Conservation (phyloP, 2,888 invertebrate species). For the Bibio marci region DNA sequence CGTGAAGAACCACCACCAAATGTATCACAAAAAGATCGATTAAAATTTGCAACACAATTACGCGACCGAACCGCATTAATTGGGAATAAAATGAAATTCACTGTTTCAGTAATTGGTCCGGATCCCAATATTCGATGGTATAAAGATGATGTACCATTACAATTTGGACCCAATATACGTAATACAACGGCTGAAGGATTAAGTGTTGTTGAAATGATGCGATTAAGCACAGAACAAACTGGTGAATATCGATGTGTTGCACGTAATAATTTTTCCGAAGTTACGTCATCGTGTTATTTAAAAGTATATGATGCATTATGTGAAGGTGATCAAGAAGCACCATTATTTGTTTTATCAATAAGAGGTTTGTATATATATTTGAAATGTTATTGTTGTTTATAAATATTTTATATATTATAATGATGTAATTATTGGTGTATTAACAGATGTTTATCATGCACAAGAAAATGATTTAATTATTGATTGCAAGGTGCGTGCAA, state of each 20-base stretch:
- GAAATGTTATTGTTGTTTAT: neutral
- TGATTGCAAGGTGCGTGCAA: constrained; percentile 64
- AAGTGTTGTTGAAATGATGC: constrained; percentile 53
- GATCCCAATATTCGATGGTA: constrained; percentile 58
- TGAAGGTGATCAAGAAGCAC: constrained; percentile 26
- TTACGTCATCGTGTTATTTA: constrained; percentile 53
- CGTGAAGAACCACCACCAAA: constrained; percentile 18
- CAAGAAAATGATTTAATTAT: constrained; percentile 57
- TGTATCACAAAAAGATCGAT: constrained; percentile 25
- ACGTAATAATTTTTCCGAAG: constrained; percentile 53
- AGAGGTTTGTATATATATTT: constrained; percentile 33
- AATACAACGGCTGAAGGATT: constrained; percentile 48
- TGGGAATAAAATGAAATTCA: constrained; percentile 57
- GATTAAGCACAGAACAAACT: constrained; percentile 46
- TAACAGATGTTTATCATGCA: constrained; percentile 50
- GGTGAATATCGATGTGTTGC: constrained; percentile 74
- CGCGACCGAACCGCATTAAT: constrained; percentile 60
- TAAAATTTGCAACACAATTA: constrained; percentile 52
- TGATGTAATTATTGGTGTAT: constrained; percentile 8
- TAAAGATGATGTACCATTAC: constrained; percentile 47
- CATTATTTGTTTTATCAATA: constrained; percentile 35
- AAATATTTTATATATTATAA: neutral
- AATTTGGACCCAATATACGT: constrained; percentile 37
- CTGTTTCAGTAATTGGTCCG: constrained; percentile 57
- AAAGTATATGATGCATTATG: constrained; percentile 25